phyloP scores from a whole-genome alignment of 2,797 vertebrate species.

The Thunnus albacares region DNA sequence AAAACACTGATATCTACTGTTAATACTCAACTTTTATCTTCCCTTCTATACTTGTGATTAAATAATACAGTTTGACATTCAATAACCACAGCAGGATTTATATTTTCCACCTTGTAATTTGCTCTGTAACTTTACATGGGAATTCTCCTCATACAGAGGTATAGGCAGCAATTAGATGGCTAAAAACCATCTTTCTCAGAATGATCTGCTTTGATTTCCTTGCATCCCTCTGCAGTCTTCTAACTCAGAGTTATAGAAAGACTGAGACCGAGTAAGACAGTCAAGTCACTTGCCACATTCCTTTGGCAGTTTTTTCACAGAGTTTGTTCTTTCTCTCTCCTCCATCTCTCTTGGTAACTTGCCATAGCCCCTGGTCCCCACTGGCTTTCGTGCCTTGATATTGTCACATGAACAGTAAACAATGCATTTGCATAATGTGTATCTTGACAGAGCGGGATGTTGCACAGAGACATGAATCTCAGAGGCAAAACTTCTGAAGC shows the following conservation, averaged over 20 bases:
- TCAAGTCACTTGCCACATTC: conserved; percentile 60
- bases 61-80: conserved; percentile 26
- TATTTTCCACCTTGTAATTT: conserved; percentile 41
- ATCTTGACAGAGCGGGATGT: conserved; percentile 75
- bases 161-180: conserved; percentile 52
- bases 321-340: conserved; percentile 73
- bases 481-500: conserved; percentile 72
- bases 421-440: conserved; percentile 81
- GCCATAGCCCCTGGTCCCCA: conserved; percentile 68
- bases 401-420: conserved; percentile 81
- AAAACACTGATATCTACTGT: background rate
- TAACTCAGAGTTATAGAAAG: conserved; percentile 44
- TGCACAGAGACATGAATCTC: conserved; percentile 73
- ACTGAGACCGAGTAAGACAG: conserved; percentile 43
- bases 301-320: conserved; percentile 59
- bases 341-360: conserved; percentile 71
- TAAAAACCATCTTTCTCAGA: conserved; percentile 39
- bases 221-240: conserved; percentile 32
- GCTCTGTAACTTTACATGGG: conserved; percentile 7
- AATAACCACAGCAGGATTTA: conserved; percentile 39
- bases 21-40: background rate
- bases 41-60: background rate
- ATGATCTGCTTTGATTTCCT: conserved; percentile 66
- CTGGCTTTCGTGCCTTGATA: conserved; percentile 74
- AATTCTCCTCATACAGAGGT: conserved; percentile 29